Evolutionary conservation across 2,113 vertebrate species (phyloP), one percentile per base, ranked within the genome.

Genomic region (Chelonoidis abingdonii): DNA sequence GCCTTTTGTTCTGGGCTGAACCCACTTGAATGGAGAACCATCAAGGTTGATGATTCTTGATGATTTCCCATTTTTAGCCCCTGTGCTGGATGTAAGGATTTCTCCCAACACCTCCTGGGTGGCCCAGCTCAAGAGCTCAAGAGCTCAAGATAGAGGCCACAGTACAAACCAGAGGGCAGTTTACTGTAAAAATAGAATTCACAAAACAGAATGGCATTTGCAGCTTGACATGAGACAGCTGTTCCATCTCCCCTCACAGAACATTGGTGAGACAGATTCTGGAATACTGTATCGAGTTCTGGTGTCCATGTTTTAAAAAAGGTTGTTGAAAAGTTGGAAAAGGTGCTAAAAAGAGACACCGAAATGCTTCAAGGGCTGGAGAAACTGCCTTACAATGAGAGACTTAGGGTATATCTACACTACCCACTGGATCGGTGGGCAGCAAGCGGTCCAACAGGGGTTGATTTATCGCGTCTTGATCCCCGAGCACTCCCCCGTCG

Each of bases 381-480:
- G 29, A 69, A n/a, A 69, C 17, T 59, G 57, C 25, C 57, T 59
- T 29, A 12, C 57, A 69, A 19, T 69, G 35, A 69, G 35, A n/a
- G 62, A n/a, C 35, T n/a, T 69, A 50, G 13, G 13, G 50, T 50
- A 14, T 50, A 4, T 50, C 4, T 50, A 50, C 50, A 50, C 50
- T 50, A 50, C 50, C 13, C 4, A 2, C 50, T 1, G 4, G 50
- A 50, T 14, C 13, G 50, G 50, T 13, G 4, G 50, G 50, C 50
- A 50, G 50, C 50, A 5, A 50, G 4, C 50, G 1, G 4, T 50
- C 50, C 13, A 5, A 1, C 4, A 4, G 50, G 13, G 13, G 50
- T 14, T 5, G 50, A 50, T 50, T 50, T 50, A 50, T 50, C 12
- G 4, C 49, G 49, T 49, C 49, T 49, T 4, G 1, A 50, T 1